Evolutionary conservation across 2,113 vertebrate genomes (phyloP), one percentile per base, ranked within the genome.

Genomic region (Phalacrocorax pelagicus): DNA sequence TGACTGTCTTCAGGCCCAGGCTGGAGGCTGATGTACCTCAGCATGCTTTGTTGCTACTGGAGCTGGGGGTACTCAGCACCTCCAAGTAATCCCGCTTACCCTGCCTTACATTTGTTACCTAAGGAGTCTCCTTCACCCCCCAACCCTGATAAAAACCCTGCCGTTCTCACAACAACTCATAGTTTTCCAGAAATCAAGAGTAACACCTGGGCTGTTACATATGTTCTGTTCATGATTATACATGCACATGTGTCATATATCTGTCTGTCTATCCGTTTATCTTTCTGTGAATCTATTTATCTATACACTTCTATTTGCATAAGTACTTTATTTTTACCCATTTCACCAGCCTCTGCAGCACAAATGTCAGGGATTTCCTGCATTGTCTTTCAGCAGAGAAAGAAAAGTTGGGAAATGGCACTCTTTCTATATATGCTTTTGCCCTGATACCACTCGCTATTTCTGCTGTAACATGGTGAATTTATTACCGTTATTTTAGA

Each of bases 41-140:
- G 18, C 5, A 22, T 23, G 12, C 34, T 72, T 82, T 63, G 36
- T n/a, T 12, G 17, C 44, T n/a, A 1, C 24, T 95, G 70, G 7
- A 71, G 32, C 5, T 40, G 47, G 38, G 26, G 5, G 5, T 88
- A n/a, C 24, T 55, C 47, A 67, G 66, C 62, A 67, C 6, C 29
- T 75, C 34, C 0, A 0, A 46, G 17, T 44, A 82, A 46, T 54
- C 26, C 14, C 10, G 1, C 14, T 88, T 75, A 34, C n/a, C 12
- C 27, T 62, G 47, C 36, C 38, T 44, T 71, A n/a, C 3, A 7
- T 20, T 67, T 77, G 34, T 5, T 58, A 55, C 22, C 9, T 16
- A 26, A 80, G 30, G 32, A 55, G 15, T 57, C 22, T 70, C 8
- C 42, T 69, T 19, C 13, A 38, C 38, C n/a, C 24, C 7, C 4